A percentile compares a stretch with the other conserved stretches of the same genome.
Conservation (phyloP, 64 coral and sea anemone species). For the Stylophora pistillata region DNA sequence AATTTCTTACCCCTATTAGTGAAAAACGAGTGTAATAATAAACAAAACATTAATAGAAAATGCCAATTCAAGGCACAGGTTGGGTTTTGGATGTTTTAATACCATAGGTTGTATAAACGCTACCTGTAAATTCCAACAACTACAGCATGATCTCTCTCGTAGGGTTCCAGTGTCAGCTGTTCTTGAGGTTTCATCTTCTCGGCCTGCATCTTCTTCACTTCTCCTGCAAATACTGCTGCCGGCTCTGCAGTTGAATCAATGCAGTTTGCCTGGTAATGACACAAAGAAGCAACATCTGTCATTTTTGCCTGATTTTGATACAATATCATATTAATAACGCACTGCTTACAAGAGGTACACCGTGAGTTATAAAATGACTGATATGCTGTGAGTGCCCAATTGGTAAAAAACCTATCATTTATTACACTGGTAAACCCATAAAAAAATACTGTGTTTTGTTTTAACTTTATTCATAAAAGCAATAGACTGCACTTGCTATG, state of each 20-base stretch:
- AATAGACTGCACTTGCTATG: too few species aligned
- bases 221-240: slow-evolving; percentile 95
- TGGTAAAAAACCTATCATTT: too few species aligned
- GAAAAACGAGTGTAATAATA: not conserved
- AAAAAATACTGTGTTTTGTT: too few species aligned
- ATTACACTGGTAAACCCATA: too few species aligned
- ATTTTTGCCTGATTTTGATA: too few species aligned
- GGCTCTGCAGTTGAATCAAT: slow-evolving; percentile 98
- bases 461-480: too few species aligned
- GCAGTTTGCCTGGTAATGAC: slow-evolving; percentile 80
- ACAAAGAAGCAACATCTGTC: not conserved
- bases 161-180: slow-evolving; percentile 93
- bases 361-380: too few species aligned
- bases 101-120: not conserved
- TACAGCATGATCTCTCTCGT: slow-evolving; percentile 98
- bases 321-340: too few species aligned
- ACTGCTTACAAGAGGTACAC: too few species aligned
- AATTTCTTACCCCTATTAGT: too few species aligned
- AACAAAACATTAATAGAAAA: not conserved
- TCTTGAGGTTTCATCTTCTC: slow-evolving; percentile 99
- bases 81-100: too few species aligned
- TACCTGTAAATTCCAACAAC: slow-evolving; percentile 98
- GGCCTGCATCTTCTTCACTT: slow-evolving; percentile 97
- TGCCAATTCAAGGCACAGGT: not conserved
- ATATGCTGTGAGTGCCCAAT: too few species aligned